These are phyloP conservation scores for Xestia rhomboidea DNA, from an alignment of 2,888 invertebrate genomes.

Conservation along the genomic window DNA sequence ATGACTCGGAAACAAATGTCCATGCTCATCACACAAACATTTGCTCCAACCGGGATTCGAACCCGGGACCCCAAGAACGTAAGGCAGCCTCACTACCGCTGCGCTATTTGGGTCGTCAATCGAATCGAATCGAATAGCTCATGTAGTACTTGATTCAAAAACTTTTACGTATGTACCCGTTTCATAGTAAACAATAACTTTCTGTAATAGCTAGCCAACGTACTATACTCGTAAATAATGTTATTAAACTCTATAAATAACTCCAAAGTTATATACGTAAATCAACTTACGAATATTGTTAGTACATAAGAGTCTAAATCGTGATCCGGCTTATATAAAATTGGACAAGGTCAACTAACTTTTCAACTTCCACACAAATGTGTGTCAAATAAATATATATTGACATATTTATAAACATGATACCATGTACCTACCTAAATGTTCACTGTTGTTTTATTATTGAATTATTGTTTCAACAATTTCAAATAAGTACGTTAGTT, in stretches of 20 bases:
- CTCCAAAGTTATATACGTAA: constrained; percentile 9
- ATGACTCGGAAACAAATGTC: too few species aligned
- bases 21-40: too few species aligned
- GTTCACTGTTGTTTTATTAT: too few species aligned
- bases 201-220: not conserved
- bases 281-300: constrained; percentile 19
- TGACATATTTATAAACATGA: constrained; percentile 37
- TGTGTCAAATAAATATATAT: too few species aligned
- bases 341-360: constrained; percentile 33
- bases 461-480: too few species aligned
- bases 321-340: constrained; percentile 15
- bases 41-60: too few species aligned
- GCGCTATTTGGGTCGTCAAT: too few species aligned
- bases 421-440: too few species aligned
- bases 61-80: too few species aligned
- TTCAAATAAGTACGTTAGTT: too few species aligned
- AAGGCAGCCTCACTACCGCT: too few species aligned
- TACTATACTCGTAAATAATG: not conserved
- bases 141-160: not conserved
- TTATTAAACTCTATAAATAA: constrained; percentile 28
- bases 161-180: not conserved
- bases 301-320: constrained; percentile 11
- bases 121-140: too few species aligned
- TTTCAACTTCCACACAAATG: constrained; percentile 8
- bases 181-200: not conserved